Evolutionary conservation across 37 sponge, comb jelly and placozoan species (phyloP), one percentile per base, ranked within the genome.

Genomic region (Beroe ovata): DNA sequence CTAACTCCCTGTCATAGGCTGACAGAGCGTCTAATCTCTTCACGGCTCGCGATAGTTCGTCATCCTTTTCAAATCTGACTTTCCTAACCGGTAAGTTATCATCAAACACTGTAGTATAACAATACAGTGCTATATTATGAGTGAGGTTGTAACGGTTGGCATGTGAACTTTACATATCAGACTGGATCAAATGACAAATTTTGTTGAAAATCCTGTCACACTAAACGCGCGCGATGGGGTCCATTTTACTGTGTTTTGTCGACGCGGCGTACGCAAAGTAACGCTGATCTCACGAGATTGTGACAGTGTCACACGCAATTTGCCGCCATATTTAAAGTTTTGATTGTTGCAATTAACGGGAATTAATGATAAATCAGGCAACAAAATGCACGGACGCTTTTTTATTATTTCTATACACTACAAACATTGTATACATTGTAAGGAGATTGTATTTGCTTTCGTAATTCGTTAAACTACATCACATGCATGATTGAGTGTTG

Each of bases 11-110:
- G 25, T 77, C 84, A 36, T 77, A 77, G 1, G 84, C n/a, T 22
- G 54, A 42, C 6, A 77, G 84, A n/a, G 42, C 54, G 19, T 40
- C 84, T 11, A 77, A 35, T 39, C 84, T 14, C 54, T 77, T 77
- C 3, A 77, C 84, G n/a, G 84, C 84, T 42, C 54, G 84, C 8
- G 84, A 77, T 42, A 77, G 28, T 32, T 77, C 84, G 22, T 77
- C 84, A 77, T 77, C 84, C 23, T 42, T 42, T 2, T 41, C 84
- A 77, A 77, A 77, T 0, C 33, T 20, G 3, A 77, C 84, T 42
- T 40, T 77, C n/a, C 84, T 77, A 54, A n/a, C n/a, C n/a, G n/a
- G n/a, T n/a, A n/a, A n/a, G n/a, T n/a, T n/a, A n/a, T n/a, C n/a
- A n/a, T n/a, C n/a, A n/a, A n/a, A n/a, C n/a, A n/a, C n/a, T n/a